Evolutionary conservation across 2,888 invertebrate genomes (phyloP), one percentile per base, ranked within the genome.

Genomic region (Hirtodrosophila cameraria): DNA sequence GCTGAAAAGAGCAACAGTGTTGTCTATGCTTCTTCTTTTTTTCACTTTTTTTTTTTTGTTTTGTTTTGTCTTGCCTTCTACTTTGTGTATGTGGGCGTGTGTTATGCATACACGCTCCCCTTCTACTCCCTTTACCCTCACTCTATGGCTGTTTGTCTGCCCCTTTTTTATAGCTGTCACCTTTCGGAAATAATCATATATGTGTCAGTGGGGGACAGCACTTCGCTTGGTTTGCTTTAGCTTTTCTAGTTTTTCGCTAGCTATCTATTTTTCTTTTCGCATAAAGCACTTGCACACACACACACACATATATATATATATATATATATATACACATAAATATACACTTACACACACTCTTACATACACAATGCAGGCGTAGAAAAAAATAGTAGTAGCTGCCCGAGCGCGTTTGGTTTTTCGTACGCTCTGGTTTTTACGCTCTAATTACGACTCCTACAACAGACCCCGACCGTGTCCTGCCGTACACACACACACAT

Each of bases 361-460:
- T n/a, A 18, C 36, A 33, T 13, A 39, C 58, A 74, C 71, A 65
- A 23, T 23, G 23, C 23, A 23, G 23, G 8, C 16, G n/a, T 31
- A 54, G 12, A 60, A 54, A 82, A 68, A 74, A 69, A 67, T 69
- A 69, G 85, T 74, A 84, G 85, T 77, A 78, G 75, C 82, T 79
- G 80, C 83, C 82, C 76, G 61, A 81, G 82, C 85, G 81, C 78
- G 58, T 79, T 85, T 80, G 79, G 80, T 80, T 79, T 78, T 80
- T 85, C 80, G 86, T 82, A 84, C 81, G 89, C 89, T 88, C 89
- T 89, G 89, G 88, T 89, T 89, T 89, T 89, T 83, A 88, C 89
- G 89, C 89, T 89, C 88, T 84, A 89, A 89, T 89, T 88, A 89
- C 89, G 88, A 72, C 85, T 84, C 64, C 84, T 80, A 66, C 72